A percentile compares a stretch with the other conserved stretches of the same genome.
Evolutionary conservation across 2,888 invertebrate genomes (phyloP).

Genomic region (Acleris emargana): DNA sequence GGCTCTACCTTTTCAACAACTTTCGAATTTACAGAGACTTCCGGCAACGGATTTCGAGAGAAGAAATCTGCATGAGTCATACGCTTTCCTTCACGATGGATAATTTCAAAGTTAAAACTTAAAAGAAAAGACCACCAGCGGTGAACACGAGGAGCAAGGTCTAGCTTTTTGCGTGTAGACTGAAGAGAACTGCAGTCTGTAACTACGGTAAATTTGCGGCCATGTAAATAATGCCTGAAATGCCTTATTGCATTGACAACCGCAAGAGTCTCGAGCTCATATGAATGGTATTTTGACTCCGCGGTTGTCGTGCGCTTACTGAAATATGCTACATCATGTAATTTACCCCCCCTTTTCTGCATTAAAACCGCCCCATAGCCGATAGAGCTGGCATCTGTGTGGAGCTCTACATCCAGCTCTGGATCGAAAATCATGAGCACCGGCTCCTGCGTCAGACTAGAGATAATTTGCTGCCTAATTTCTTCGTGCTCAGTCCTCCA

Average conservation of each 20-base stretch:
- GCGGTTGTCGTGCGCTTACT: constrained; percentile 6
- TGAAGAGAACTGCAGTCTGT: constrained; percentile 3
- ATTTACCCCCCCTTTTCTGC: neutral
- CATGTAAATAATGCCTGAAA: constrained; percentile 6
- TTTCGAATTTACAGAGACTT: neutral
- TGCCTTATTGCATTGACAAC: constrained; percentile 2
- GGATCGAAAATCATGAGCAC: constrained; percentile 8
- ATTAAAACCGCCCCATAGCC: constrained; percentile 1
- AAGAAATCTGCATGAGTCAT: constrained; percentile 11
- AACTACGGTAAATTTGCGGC: no score
- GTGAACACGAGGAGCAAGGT: neutral
- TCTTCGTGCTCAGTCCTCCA: constrained; percentile 5
- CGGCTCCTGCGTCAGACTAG: neutral
- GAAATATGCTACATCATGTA: neutral
- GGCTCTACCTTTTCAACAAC: neutral
- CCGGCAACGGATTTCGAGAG: constrained; percentile 11
- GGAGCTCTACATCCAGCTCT: neutral
- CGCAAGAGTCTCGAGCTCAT: constrained; percentile 1
- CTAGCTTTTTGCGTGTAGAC: neutral
- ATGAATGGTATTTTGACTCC: constrained; percentile 2
- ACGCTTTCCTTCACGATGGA: neutral
- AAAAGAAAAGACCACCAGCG: constrained; percentile 1
- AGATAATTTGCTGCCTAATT: neutral
- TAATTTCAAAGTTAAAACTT: constrained; percentile 1
- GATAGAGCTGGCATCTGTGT: constrained; percentile 6